A percentile compares a stretch with the other conserved stretches of the same genome.
These are phyloP conservation scores for Xestia xanthographa DNA, from an alignment of 2,888 invertebrate species.

Conservation along the genomic window DNA sequence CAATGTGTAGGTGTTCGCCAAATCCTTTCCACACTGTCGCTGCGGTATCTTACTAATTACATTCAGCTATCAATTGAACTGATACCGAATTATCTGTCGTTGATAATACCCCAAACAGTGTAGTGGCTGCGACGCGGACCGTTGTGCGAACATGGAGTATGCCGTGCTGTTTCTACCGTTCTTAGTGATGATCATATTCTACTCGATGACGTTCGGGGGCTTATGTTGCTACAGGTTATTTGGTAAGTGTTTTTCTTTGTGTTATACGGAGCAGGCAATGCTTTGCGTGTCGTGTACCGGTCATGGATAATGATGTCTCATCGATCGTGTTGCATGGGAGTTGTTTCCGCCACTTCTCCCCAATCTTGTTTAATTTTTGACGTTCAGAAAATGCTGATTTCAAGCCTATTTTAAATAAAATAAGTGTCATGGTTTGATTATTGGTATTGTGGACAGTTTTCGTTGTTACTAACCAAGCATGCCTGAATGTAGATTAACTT, in stretches of 20 bases:
- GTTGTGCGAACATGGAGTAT: constrained; percentile 67
- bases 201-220: constrained; percentile 77
- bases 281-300: background rate
- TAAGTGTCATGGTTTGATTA: background rate
- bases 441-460: background rate
- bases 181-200: constrained; percentile 70
- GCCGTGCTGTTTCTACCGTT: constrained; percentile 71
- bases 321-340: background rate
- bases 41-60: constrained; percentile 53
- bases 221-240: constrained; percentile 77
- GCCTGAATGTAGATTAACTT: background rate
- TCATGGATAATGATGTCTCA: background rate
- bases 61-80: constrained; percentile 53
- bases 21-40: constrained; percentile 16
- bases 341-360: background rate
- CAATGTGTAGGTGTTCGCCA: constrained; percentile 7
- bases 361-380: background rate
- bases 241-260: constrained; percentile 71
- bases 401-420: background rate
- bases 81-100: constrained; percentile 45
- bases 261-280: background rate
- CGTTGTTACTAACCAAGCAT: background rate
- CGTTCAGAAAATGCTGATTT: background rate
- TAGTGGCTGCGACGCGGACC: constrained; percentile 38
- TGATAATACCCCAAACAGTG: constrained; percentile 36